Base-by-base conservation (phyloP, 2,888 invertebrate genomes). In the Andrena flavipes region DNA sequence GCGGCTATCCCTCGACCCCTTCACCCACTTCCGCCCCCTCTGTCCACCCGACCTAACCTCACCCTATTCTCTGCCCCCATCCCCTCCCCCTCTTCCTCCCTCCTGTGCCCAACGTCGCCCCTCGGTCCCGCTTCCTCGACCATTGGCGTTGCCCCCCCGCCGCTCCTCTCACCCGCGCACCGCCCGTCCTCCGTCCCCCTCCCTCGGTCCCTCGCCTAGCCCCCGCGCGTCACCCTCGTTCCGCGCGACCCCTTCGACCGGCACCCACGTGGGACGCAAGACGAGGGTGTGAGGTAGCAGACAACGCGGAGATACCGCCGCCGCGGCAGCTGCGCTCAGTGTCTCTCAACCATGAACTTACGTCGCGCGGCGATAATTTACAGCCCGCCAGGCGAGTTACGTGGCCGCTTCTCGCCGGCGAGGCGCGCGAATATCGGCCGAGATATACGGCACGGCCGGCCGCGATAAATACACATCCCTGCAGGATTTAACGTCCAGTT, bases 171-270 rank as follows among this genome's bases (percentile, higher is more conserved):
- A 4, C 13, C 42, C 42, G 42, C 42, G 54, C 20, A 0, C 20
- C 54, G 20, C 7, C 20, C 42, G 4, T 54, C 54, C 54, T 54
- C 6, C 51, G 2, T 20, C 4, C 33, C 42, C 20, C 68, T 48
- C 70, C 56, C 23, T 48, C 77, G 29, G 48, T 35, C 16, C 69
- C 23, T 29, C 10, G 42, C 80, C 49, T 30, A 65, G 56, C 76
- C 63, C 80, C 81, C 90, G 79, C 84, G 79, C 91, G 92, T 92
- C 92, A 91, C 93, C 93, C 91, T 92, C 93, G 91, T 93, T 92
- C 92, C 93, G 91, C 89, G 90, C 93, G 93, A 93, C 93, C 93
- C 93, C 93, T 93, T 93, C 93, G 93, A 92, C 92, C 93, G 91
- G 91, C 93, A 91, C 92, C 93, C 93, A 93, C 93, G 93, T 93